Percentiles rank a stretch among this genome's conserved stretches.
phyloP scores from a whole-genome alignment of 2,113 vertebrate species.

The Artemisiospiza belli region DNA sequence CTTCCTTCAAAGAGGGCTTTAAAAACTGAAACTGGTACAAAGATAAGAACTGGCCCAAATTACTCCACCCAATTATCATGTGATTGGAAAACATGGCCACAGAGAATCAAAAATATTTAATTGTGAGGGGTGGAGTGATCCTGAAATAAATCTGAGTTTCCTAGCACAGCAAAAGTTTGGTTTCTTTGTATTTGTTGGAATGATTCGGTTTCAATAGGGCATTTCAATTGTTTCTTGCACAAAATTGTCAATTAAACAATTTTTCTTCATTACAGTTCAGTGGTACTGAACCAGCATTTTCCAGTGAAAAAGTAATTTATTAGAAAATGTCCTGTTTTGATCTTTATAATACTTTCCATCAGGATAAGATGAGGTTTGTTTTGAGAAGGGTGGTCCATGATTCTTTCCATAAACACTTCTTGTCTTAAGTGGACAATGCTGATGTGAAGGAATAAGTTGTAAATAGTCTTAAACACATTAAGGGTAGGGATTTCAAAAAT shows the following conservation, averaged over 20 bases:
- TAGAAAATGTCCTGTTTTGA: neutral
- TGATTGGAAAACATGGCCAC: neutral
- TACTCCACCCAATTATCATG: neutral
- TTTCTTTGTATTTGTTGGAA: neutral
- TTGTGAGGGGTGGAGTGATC: neutral
- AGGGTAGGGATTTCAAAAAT: neutral
- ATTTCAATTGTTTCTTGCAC: neutral
- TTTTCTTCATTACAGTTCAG: neutral
- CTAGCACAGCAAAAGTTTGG: accelerated
- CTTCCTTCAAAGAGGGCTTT: neutral
- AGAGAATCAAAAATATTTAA: neutral
- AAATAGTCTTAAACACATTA: neutral
- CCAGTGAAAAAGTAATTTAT: neutral
- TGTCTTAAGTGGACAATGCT: neutral
- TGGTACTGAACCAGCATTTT: neutral
- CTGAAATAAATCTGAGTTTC: neutral
- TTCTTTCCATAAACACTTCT: neutral
- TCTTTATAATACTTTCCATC: neutral
- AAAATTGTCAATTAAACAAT: neutral
- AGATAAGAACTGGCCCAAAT: neutral
- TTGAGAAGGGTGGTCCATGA: neutral
- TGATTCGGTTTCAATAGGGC: neutral
- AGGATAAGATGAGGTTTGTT: neutral
- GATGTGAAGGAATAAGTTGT: neutral
- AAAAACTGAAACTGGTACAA: neutral